A percentile compares a stretch with the other conserved stretches of the same genome.
Conservation (phyloP, 2,113 vertebrate genomes). For the Toxotes jaculatrix region DNA sequence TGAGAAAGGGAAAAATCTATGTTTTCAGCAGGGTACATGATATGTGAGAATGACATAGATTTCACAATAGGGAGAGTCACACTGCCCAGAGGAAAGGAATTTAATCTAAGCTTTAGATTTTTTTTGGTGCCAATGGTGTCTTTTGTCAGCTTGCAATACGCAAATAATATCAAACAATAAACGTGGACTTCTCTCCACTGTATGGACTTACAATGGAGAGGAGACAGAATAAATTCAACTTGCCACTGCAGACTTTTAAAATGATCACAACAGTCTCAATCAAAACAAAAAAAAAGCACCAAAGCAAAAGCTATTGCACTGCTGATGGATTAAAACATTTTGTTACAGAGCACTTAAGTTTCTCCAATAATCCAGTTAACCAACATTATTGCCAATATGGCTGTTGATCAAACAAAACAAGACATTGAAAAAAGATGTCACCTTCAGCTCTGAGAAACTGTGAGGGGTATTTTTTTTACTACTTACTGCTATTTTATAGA, state of each 20-base stretch:
- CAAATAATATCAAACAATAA: constrained; percentile 15
- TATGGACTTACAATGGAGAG: neutral
- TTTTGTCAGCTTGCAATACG: neutral
- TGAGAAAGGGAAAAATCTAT: no score
- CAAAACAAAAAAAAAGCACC: neutral
- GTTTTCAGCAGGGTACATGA: constrained; percentile 13
- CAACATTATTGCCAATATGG: neutral
- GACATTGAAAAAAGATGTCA: no score
- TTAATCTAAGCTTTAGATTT: neutral
- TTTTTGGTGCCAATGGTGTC: constrained; percentile 2
- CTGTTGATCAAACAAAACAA: no score
- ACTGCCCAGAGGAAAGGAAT: constrained; percentile 19
- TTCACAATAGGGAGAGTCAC: constrained; percentile 33
- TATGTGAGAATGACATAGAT: constrained; percentile 33
- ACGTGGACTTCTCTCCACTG: neutral
- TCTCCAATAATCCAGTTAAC: neutral
- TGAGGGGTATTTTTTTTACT: no score
- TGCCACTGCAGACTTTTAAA: neutral
- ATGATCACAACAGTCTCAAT: neutral
- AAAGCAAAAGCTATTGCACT: neutral
- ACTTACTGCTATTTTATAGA: no score
- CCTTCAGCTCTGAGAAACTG: no score
- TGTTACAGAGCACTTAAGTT: neutral
- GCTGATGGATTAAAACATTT: neutral
- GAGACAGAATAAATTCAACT: neutral